A percentile compares a stretch with the other conserved stretches of the same genome.
These are phyloP conservation scores for Chauna torquata DNA, from an alignment of 2,113 vertebrate species.

Conservation along the genomic window DNA sequence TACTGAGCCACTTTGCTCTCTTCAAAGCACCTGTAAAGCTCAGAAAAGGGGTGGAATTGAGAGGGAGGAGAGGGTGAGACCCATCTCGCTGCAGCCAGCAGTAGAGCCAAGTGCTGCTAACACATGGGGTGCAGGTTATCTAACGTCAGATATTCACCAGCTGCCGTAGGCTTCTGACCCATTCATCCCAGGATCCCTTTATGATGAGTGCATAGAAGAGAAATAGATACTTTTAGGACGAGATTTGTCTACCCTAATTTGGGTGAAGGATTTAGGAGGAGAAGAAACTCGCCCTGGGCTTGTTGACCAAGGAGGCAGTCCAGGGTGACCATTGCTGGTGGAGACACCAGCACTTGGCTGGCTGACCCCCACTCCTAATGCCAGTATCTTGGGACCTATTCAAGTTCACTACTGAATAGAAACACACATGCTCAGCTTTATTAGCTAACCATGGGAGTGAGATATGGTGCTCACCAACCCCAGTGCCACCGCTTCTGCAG, in stretches of 20 bases:
- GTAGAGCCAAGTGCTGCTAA: background rate
- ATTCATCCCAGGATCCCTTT: accelerated
- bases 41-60: background rate
- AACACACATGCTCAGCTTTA: accelerated
- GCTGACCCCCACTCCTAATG: accelerated
- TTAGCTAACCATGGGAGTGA: accelerated
- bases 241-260: background rate
- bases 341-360: background rate
- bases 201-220: background rate
- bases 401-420: background rate
- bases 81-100: background rate
- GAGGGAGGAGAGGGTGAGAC: background rate
- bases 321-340: background rate
- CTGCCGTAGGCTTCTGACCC: accelerated
- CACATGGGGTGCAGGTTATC: background rate
- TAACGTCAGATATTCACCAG: accelerated
- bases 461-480: background rate
- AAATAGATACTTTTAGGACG: background rate
- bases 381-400: background rate
- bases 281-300: background rate
- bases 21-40: background rate
- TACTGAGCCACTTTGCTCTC: background rate
- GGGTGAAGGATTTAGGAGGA: background rate
- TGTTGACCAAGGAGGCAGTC: accelerated
- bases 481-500: background rate